phyloP scores from a whole-genome alignment of 1,140 invertebrate genomes.

The Harpegnathos saltator region DNA sequence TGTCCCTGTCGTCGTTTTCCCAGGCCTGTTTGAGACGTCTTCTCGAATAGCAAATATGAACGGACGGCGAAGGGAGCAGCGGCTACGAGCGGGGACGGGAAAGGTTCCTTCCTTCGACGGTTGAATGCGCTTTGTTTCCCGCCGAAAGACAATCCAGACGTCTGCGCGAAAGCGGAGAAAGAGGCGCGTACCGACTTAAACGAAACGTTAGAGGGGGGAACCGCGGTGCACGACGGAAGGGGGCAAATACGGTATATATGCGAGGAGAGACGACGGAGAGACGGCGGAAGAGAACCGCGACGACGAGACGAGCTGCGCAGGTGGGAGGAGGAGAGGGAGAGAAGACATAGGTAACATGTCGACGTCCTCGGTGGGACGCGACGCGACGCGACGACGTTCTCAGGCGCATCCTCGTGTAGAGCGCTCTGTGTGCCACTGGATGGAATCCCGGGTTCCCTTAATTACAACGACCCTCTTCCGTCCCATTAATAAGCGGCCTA shows the following conservation, averaged over 20 bases:
- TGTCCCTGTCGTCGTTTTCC: background rate
- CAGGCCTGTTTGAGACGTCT: conserved; percentile 26
- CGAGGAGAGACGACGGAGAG: too few species aligned
- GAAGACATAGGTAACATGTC: conserved; percentile 43
- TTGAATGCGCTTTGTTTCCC: conserved; percentile 71
- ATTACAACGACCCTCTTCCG: conserved; percentile 80
- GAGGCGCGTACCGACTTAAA: conserved; percentile 22
- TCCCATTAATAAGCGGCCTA: conserved; percentile 81
- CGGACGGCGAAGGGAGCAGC: conserved; percentile 33
- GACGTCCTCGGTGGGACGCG: conserved; percentile 2
- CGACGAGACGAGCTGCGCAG: background rate
- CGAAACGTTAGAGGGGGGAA: conserved; percentile 16
- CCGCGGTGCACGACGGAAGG: background rate
- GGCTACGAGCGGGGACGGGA: conserved; percentile 42
- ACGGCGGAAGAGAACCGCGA: background rate
- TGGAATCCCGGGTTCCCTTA: conserved; percentile 79
- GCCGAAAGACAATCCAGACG: conserved; percentile 66
- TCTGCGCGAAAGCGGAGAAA: conserved; percentile 38
- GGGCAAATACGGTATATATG: too few species aligned
- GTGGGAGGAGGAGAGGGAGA: too few species aligned
- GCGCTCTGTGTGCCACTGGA: conserved; percentile 60
- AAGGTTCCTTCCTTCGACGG: conserved; percentile 42
- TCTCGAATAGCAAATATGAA: conserved; percentile 42
- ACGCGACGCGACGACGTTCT: conserved; percentile 48
- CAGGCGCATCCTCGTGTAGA: conserved; percentile 58